A percentile compares a stretch with the other conserved stretches of the same genome.
Evolutionary conservation across 2,113 vertebrate species (phyloP).

Genomic region (Lethenteron reissneri): DNA sequence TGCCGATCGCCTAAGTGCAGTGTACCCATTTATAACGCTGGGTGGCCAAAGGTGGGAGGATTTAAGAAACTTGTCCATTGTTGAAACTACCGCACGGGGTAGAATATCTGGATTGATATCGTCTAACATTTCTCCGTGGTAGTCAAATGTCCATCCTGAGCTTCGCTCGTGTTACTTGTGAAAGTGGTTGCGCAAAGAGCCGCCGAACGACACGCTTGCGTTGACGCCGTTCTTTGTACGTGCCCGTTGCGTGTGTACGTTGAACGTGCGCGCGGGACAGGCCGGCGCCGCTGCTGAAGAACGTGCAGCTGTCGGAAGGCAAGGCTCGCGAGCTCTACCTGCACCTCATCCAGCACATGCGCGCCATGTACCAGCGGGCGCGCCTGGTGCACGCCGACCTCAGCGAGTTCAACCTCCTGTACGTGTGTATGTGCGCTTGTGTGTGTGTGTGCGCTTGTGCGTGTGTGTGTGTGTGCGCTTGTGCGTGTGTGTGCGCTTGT

Average conservation of each 20-base stretch:
- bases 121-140: too few relatives aligned
- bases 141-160: too few relatives aligned
- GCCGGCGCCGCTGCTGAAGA: conserved; percentile 77
- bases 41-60: too few relatives aligned
- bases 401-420: conserved; percentile 97
- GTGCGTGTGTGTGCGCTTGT: neutral
- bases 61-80: too few relatives aligned
- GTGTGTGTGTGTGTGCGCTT: neutral
- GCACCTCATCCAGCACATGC: conserved; percentile 68
- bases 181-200: too few relatives aligned
- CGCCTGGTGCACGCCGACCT: conserved; percentile 82
- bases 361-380: conserved; percentile 74
- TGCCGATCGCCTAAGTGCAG: too few relatives aligned
- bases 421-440: conserved; percentile 14
- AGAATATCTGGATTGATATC: too few relatives aligned
- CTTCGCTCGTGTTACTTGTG: too few relatives aligned
- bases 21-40: too few relatives aligned
- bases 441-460: neutral
- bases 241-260: neutral
- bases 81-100: too few relatives aligned
- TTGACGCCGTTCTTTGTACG: neutral
- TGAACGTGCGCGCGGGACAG: conserved; percentile 18
- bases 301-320: conserved; percentile 44
- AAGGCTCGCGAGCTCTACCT: conserved; percentile 67
- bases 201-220: too few relatives aligned